Base-by-base conservation (phyloP, 2,888 invertebrate species). In the Hanleya hanleyi region DNA sequence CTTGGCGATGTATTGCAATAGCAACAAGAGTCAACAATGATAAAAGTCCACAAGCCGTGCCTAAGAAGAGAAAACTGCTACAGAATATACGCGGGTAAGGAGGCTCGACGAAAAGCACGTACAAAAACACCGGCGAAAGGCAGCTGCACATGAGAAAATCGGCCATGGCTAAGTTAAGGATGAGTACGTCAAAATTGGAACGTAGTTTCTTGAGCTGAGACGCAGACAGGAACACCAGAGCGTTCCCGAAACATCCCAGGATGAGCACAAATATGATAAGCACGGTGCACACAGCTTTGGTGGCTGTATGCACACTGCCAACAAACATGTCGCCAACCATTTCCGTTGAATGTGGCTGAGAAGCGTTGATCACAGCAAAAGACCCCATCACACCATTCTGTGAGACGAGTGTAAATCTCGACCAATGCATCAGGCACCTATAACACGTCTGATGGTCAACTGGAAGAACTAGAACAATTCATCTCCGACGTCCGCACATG, bases 211-310 rank as follows among this genome's bases (percentile, higher is more conserved):
- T 80, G 36, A 80, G 78, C 61, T 81, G 81, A 12, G 83, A 47
- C 1, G 85, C 83, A 15, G 83, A 78, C 37, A 84, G 73, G 32
- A 86, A 70, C n/a, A 85, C 84, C 36, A 84, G 73, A 9, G 82
- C 82, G 75, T 86, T 86, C n/a, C 86, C 86, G 9, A 84, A 78
- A 36, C 84, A 82, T 12, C 86, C 86, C 61, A 86, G 74, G 32
- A 85, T 69, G 32, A 86, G 73, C 18, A 85, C 85, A 67, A 86
- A 84, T 0, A 83, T 80, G n/a, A 82, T 81, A 26, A 86, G 77
- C 26, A 85, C 85, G 3, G 84, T 86, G 70, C 85, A 84, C 33
- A 86, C 86, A 0, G 84, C 84, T n/a, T 84, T 70, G 0, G 86
- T 84, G 26, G 86, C 86, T 22, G 83, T 84, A 72, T 86, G 86